Evolutionary conservation across 2,888 invertebrate species (phyloP).

Genomic region (Conus canariensis): DNA sequence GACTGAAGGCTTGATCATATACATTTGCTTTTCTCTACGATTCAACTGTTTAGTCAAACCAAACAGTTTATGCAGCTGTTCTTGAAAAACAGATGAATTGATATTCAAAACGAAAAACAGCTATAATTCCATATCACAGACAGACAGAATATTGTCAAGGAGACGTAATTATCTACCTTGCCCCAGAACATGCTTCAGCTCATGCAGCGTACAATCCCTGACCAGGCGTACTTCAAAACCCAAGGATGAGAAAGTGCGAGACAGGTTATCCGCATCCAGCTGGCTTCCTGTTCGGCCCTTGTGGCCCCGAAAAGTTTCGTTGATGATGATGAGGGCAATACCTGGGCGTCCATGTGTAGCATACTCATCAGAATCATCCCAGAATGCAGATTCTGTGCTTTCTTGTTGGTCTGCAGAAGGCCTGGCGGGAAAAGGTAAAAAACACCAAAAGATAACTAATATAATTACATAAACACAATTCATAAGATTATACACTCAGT

Average conservation of each 20-base stretch:
- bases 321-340: slow-evolving; percentile 92
- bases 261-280: slow-evolving; percentile 88
- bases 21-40: too few relatives aligned
- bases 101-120: too few relatives aligned
- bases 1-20: too few relatives aligned
- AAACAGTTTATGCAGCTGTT: too few relatives aligned
- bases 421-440: background rate
- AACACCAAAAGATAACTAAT: background rate
- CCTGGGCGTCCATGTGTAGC: slow-evolving; percentile 90
- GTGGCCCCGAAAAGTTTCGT: slow-evolving; percentile 86
- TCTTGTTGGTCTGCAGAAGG: background rate
- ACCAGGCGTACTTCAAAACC: slow-evolving; percentile 85
- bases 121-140: too few relatives aligned
- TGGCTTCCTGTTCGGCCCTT: slow-evolving; percentile 86
- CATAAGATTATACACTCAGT: background rate
- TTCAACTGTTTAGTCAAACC: too few relatives aligned
- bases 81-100: too few relatives aligned
- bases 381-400: background rate
- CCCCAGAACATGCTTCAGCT: slow-evolving; percentile 85
- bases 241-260: slow-evolving; percentile 82
- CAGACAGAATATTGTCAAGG: too few relatives aligned
- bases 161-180: slow-evolving; percentile 79
- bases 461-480: background rate
- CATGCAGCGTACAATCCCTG: slow-evolving; percentile 83
- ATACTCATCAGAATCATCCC: slow-evolving; percentile 82